Base-by-base conservation (phyloP, 1,140 invertebrate genomes). In the Aplysia californica region DNA sequence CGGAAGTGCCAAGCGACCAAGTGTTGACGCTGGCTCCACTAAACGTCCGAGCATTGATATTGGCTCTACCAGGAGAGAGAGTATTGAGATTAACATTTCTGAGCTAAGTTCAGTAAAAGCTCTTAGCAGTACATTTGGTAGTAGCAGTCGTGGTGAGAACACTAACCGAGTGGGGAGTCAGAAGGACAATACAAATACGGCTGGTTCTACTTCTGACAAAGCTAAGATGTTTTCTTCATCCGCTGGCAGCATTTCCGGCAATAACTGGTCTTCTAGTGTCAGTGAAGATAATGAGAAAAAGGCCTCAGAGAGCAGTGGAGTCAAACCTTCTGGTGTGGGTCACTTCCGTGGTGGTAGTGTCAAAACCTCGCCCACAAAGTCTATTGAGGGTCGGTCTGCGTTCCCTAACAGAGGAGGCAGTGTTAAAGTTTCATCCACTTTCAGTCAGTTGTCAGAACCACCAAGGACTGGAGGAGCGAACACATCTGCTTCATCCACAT, bases 351-450 rank as follows among this genome's bases (percentile, higher is more conserved):
- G 56, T 31, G 72, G 72, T 2, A 79, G 73, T 66, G 67, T 75
- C 6, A 79, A 75, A 26, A 56, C 67, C 4, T 71, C 77, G 21
- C 39, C 67, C 10, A 33, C 67, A 31, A 79, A 78, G 41, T 29
- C 70, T 20, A 26, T 20, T 4, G 64, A 68, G 6, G 20, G 4
- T 5, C 39, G 29, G n/a, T 33, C 69, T 3, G n/a, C 50, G 10
- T 66, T 66, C 0, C n/a, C 33, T 31, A 56, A 23, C 36, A 23
- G 71, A 6, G 29, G 66, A 41, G 55, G 58, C n/a, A 71, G 72
- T 58, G 41, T 70, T 29, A 79, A 79, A 61, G 59, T 33, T 3
- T 18, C 38, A 10, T 36, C 44, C 10, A n/a, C 44, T 50, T 50
- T 39, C 41, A 38, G 36, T 5, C 6, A 2, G 21, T 3, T 38